These are phyloP conservation scores for Pyralis farinalis DNA, from an alignment of 2,888 invertebrate species.

Conservation along the genomic window DNA sequence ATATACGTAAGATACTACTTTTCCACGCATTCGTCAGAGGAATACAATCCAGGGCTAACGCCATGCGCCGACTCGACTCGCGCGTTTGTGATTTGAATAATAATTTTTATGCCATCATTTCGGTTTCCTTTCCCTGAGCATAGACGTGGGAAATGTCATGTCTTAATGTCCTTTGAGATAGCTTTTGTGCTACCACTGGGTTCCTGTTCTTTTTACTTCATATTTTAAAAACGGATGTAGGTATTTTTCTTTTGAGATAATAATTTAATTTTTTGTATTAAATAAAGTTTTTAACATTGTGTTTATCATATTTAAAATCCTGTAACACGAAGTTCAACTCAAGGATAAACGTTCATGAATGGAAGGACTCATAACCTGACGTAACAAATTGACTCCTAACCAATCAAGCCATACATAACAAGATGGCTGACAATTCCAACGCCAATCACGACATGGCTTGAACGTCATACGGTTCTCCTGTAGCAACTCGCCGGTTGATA, in stretches of 20 bases:
- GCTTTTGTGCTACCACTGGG: slow-evolving; percentile 35
- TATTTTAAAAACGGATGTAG: slow-evolving; percentile 19
- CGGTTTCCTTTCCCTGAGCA: slow-evolving; percentile 69
- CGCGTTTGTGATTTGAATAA: slow-evolving; percentile 76
- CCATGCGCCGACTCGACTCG: slow-evolving; percentile 58
- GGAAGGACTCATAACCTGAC: slow-evolving; percentile 44
- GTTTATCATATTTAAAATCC: no score
- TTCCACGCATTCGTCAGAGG: slow-evolving; percentile 63
- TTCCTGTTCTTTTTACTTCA: slow-evolving; percentile 31
- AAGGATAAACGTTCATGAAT: slow-evolving; percentile 30
- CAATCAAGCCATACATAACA: slow-evolving; percentile 52
- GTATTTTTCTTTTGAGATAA: background rate
- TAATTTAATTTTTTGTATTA: background rate
- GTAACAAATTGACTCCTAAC: slow-evolving; percentile 35
- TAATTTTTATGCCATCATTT: slow-evolving; percentile 74
- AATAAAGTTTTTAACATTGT: no score
- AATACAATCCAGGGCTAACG: slow-evolving; percentile 73
- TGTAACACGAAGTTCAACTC: background rate
- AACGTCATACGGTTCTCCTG: slow-evolving; percentile 64
- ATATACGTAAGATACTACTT: slow-evolving; percentile 52
- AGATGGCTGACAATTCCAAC: slow-evolving; percentile 66
- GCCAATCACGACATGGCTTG: slow-evolving; percentile 62
- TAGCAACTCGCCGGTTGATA: slow-evolving; percentile 72
- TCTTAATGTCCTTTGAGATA: slow-evolving; percentile 61
- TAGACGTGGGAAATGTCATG: slow-evolving; percentile 73